These are phyloP conservation scores for Cryptotermes secundus DNA, from an alignment of 1,140 invertebrate genomes.

Conservation along the genomic window DNA sequence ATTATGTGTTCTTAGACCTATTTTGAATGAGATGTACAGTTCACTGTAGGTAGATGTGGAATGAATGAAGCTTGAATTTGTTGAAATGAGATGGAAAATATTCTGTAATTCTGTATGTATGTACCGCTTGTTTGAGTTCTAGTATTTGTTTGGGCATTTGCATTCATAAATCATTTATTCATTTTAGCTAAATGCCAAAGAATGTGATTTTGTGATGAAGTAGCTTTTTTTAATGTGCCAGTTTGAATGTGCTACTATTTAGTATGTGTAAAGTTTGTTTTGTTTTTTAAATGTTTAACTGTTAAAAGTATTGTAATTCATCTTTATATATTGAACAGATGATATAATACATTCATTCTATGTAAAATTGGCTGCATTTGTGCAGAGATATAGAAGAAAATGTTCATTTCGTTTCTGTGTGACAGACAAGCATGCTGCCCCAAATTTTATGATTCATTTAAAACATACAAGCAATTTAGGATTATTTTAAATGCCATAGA, in stretches of 20 bases:
- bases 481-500: background rate
- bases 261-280: slow-evolving; percentile 6
- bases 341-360: background rate
- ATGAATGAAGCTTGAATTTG: background rate
- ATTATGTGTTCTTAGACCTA: background rate
- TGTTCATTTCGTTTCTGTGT: background rate
- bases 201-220: slow-evolving; percentile 21
- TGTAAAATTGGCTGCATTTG: background rate
- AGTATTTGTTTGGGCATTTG: slow-evolving; percentile 23
- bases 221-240: slow-evolving; percentile 21
- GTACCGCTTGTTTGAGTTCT: background rate
- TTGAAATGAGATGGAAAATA: background rate
- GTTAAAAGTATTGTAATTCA: background rate
- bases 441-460: background rate
- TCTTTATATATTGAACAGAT: background rate
- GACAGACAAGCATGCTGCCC: slow-evolving; percentile 4
- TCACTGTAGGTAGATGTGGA: background rate
- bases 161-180: background rate
- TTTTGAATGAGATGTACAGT: background rate
- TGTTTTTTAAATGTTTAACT: slow-evolving; percentile 21
- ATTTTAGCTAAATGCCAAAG: slow-evolving; percentile 26
- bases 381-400: background rate
- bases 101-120: background rate
- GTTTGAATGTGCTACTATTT: background rate
- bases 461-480: background rate